A percentile compares a stretch with the other conserved stretches of the same genome.
These are phyloP conservation scores for Onychorhynchus coronatus DNA, from an alignment of 2,113 vertebrate species.

Conservation along the genomic window DNA sequence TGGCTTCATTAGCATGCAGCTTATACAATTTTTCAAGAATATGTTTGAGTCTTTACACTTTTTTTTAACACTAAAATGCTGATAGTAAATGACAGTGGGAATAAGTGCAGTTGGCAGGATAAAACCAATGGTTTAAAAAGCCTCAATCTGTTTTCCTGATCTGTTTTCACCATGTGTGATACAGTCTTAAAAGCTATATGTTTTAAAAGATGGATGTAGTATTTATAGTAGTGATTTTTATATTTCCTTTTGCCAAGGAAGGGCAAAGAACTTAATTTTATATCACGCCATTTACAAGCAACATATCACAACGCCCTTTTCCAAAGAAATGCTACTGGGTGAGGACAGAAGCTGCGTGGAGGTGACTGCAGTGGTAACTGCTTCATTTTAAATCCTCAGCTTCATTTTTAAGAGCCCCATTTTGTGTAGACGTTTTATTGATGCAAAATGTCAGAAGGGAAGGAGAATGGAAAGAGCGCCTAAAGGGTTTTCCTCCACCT, in stretches of 20 bases:
- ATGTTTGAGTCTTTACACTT: conserved; percentile 32
- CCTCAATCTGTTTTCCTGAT: conserved; percentile 62
- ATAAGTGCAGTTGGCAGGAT: conserved; percentile 51
- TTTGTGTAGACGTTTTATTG: background rate
- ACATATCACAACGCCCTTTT: background rate
- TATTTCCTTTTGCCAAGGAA: conserved; percentile 29
- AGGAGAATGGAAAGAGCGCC: background rate
- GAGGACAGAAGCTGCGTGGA: background rate
- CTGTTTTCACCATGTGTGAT: conserved; percentile 42
- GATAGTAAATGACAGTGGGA: conserved; percentile 52
- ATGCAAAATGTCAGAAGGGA: background rate
- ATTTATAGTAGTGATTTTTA: conserved; percentile 30
- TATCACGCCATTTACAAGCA: background rate
- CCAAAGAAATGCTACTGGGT: background rate
- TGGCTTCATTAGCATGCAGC: conserved; percentile 49
- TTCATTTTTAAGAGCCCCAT: background rate
- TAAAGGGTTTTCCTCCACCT: background rate
- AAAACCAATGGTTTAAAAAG: conserved; percentile 54
- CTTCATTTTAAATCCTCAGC: background rate
- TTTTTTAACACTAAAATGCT: conserved; percentile 41
- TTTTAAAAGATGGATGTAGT: conserved; percentile 8
- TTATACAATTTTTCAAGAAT: conserved; percentile 39
- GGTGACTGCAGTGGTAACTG: background rate
- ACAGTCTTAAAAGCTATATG: conserved; percentile 21
- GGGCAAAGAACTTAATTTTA: conserved; percentile 40